phyloP scores from a whole-genome alignment of 1,140 invertebrate genomes.

The Cepaea nemoralis region DNA sequence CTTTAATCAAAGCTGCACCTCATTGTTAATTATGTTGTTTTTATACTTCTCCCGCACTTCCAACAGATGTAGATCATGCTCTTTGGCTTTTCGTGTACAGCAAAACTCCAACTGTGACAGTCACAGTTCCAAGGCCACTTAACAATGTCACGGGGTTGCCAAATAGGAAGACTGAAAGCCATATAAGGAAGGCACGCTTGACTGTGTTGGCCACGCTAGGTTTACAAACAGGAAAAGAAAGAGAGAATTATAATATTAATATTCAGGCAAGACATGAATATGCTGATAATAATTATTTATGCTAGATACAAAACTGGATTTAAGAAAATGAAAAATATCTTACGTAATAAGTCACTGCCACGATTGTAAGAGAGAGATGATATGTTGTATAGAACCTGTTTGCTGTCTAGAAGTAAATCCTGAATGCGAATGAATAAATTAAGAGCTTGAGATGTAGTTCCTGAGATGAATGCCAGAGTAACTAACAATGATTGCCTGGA shows the following conservation, averaged over 20 bases:
- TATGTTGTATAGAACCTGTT: no score
- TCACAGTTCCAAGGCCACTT: slow-evolving; percentile 82
- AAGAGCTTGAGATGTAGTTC: no score
- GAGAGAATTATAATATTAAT: background rate
- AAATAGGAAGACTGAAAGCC: slow-evolving; percentile 85
- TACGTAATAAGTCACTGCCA: no score
- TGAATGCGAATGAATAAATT: no score
- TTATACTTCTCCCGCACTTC: slow-evolving; percentile 29
- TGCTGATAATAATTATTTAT: no score
- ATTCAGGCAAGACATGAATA: no score
- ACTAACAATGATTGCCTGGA: no score
- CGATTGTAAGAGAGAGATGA: no score
- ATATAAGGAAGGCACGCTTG: slow-evolving; percentile 86
- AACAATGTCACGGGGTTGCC: slow-evolving; percentile 84
- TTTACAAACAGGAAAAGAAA: slow-evolving; percentile 21
- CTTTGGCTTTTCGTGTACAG: slow-evolving; percentile 79
- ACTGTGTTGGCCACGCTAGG: slow-evolving; percentile 87
- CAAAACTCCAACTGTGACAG: slow-evolving; percentile 84
- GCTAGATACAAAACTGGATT: no score
- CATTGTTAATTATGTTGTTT: slow-evolving; percentile 21
- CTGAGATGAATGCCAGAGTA: no score
- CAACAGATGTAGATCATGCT: slow-evolving; percentile 55
- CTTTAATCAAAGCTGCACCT: slow-evolving; percentile 7
- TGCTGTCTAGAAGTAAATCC: no score
- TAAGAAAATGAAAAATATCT: no score